Base-by-base conservation (phyloP, 1,140 invertebrate genomes). In the Idris sp. region DNA sequence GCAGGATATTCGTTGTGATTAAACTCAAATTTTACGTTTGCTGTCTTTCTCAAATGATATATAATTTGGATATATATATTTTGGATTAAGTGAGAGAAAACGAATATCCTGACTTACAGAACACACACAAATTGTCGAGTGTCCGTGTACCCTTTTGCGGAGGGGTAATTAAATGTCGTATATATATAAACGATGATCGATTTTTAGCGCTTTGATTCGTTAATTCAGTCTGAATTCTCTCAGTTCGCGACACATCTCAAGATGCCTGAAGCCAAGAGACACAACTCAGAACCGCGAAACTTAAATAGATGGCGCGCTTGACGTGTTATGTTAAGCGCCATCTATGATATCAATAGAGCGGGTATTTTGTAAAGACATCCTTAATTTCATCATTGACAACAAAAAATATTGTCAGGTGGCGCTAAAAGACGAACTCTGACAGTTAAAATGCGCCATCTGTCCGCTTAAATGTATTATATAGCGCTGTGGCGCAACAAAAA, bases 221-320 rank as follows among this genome's bases (percentile, higher is more conserved):
- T 81, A 31, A 82, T 67, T 87, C 86, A 87, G 84, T 87, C 86
- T 86, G 83, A 85, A 82, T 83, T 85, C 84, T 87, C 84, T 80
- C 81, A 80, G 83, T 83, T 79, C 83, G 78, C 79, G 78, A 78
- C 59, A 69, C 75, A 71, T 79, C 26, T 9, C 35, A 44, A 41
- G 36, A 28, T 67, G 58, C 44, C 44, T 38, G 51, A 40, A 68
- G 33, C 46, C 49, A 67, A 61, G 67, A 82, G 69, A 80, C 72
- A 77, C 74, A 62, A 62, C 44, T 62, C 6, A 9, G 15, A 14
- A 15, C n/a, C 44, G 16, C 35, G n/a, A 48, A 40, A 33, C 14
- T 53, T n/a, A 9, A 13, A 2, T 6, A 28, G 11, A 44, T 53
- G 59, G 19, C 48, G 30, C 33, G 5, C 0, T 7, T 13, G 1